Conservation (phyloP, 1,140 invertebrate species). For the Eurytemora carolleeae region DNA sequence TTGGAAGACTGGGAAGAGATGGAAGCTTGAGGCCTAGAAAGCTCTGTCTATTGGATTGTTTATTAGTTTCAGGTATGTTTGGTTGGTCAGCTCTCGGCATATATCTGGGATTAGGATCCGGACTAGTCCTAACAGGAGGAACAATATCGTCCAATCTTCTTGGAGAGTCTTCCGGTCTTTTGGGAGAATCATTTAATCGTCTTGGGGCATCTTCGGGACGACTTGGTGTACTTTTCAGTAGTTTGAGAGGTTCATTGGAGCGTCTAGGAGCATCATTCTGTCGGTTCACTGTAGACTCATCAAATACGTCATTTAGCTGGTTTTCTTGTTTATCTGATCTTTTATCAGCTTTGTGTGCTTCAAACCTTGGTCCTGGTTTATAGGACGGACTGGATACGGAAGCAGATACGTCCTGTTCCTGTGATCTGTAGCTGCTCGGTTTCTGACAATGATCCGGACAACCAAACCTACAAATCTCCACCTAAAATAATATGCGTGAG, state of each 20-base stretch:
- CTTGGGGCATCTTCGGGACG: not conserved
- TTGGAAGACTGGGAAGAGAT: not conserved
- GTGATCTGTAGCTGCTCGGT: slow-evolving; percentile 31
- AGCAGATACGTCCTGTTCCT: slow-evolving; percentile 21
- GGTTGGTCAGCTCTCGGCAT: too few relatives aligned
- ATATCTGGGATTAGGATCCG: too few relatives aligned
- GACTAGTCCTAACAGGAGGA: not conserved
- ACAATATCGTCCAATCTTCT: not conserved
- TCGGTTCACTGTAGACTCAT: not conserved
- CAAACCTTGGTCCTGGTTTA: not conserved
- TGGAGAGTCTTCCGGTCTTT: not conserved
- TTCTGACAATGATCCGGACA: slow-evolving; percentile 57
- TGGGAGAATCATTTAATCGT: not conserved
- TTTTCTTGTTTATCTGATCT: not conserved
- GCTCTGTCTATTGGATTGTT: too few relatives aligned
- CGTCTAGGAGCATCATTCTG: not conserved
- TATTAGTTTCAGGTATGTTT: not conserved
- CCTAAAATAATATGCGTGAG: slow-evolving; percentile 22
- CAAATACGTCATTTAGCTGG: not conserved
- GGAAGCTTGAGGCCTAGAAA: not conserved
- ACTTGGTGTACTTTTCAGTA: too few relatives aligned
- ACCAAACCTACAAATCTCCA: slow-evolving; percentile 71
- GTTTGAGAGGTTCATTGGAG: too few relatives aligned
- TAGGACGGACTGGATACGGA: not conserved
- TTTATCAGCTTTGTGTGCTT: slow-evolving; percentile 2